A percentile compares a stretch with the other conserved stretches of the same genome.
phyloP scores from a whole-genome alignment of 2,797 vertebrate genomes.

The Nannoperca australis region DNA sequence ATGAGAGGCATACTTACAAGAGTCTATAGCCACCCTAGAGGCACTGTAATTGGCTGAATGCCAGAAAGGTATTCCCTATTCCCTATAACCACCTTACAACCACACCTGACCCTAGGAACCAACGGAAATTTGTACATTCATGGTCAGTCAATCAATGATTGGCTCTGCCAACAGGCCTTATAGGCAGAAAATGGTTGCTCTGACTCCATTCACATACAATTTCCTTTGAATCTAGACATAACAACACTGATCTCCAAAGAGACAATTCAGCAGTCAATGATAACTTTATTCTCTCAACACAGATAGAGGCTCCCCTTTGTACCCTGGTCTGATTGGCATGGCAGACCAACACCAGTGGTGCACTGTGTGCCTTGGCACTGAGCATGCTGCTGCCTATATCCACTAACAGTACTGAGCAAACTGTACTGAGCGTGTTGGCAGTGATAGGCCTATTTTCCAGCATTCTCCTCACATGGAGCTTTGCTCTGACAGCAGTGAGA shows the following conservation, averaged over 20 bases:
- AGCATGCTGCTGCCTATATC: conserved; percentile 28
- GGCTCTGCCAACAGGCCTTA: conserved; percentile 2
- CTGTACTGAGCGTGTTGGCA: conserved; percentile 44
- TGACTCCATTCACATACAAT: not conserved
- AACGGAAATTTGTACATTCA: not conserved
- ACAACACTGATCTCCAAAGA: conserved; percentile 7
- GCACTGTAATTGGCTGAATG: not conserved
- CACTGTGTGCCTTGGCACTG: conserved; percentile 12
- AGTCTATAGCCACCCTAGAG: not conserved
- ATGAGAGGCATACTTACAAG: not conserved
- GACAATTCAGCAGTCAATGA: conserved; percentile 24
- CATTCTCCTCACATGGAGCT: conserved; percentile 40
- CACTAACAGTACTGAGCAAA: conserved; percentile 23
- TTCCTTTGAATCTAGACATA: conserved; percentile 3
- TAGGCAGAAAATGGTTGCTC: conserved; percentile 4
- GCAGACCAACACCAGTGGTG: conserved; percentile 31
- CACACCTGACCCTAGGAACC: not conserved
- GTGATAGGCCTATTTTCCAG: conserved; percentile 49
- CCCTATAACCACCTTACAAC: not conserved
- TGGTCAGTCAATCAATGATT: not conserved
- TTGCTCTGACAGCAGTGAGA: conserved; percentile 51
- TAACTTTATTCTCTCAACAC: conserved; percentile 18
- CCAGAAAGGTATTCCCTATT: not conserved
- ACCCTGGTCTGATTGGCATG: conserved; percentile 29
- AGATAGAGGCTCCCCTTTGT: conserved; percentile 16